Conservation (phyloP, 2,113 vertebrate species). For the Heloderma charlesbogerti region DNA sequence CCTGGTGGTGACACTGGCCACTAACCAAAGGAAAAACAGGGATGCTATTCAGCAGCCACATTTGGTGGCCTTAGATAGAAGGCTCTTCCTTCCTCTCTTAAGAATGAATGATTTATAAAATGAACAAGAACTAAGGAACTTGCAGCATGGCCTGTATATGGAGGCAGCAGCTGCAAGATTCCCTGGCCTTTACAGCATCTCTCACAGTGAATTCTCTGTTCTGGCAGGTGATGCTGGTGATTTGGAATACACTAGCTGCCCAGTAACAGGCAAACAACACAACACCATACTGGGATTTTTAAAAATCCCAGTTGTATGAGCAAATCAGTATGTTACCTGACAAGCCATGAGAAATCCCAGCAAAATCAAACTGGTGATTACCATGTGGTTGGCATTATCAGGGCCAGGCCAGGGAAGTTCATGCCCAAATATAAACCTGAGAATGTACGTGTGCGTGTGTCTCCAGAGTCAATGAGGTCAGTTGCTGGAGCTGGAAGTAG, state of each 20-base stretch:
- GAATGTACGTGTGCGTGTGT: background rate
- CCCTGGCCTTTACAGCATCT: conserved; percentile 27
- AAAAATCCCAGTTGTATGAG: background rate
- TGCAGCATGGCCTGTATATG: conserved; percentile 47
- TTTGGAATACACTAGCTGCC: background rate
- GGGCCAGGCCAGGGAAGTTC: background rate
- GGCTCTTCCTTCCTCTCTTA: conserved; percentile 60
- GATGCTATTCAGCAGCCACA: conserved; percentile 67
- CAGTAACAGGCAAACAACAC: conserved; percentile 6
- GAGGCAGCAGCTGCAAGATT: conserved; percentile 66
- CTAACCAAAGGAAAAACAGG: conserved; percentile 60
- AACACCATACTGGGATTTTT: background rate
- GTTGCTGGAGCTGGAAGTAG: background rate
- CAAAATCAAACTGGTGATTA: background rate
- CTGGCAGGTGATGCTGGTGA: background rate
- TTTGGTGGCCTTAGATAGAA: conserved; percentile 53
- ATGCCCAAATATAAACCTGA: background rate
- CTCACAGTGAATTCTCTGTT: background rate
- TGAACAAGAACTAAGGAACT: conserved; percentile 55
- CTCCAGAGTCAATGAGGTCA: background rate
- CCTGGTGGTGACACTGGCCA: conserved; percentile 64
- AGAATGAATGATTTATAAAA: conserved; percentile 70
- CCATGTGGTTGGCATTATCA: background rate
- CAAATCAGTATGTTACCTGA: background rate
- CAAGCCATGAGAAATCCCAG: background rate